These are phyloP conservation scores for Anhinga anhinga DNA, from an alignment of 2,113 vertebrate genomes.

Conservation along the genomic window DNA sequence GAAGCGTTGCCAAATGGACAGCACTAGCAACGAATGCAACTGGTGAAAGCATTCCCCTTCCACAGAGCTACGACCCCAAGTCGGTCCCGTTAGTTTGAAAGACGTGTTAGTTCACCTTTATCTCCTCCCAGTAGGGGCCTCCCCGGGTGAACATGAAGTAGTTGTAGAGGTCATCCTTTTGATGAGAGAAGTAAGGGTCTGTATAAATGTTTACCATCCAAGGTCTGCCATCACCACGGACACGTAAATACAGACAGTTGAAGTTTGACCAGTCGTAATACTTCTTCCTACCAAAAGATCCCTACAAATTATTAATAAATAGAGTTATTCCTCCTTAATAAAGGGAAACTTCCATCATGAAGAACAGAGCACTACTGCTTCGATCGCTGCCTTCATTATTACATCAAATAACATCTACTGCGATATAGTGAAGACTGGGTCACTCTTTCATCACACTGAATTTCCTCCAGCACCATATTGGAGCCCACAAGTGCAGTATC, in stretches of 20 bases:
- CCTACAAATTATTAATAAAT: slow-evolving; percentile 68
- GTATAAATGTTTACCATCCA: slow-evolving; percentile 92
- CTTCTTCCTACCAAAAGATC: slow-evolving; percentile 82
- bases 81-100: not conserved
- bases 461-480: not conserved
- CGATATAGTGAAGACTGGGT: not conserved
- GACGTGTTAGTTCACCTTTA: slow-evolving; percentile 77
- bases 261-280: slow-evolving; percentile 87
- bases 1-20: fast-evolving
- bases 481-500: not conserved
- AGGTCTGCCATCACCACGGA: slow-evolving; percentile 92
- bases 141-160: slow-evolving; percentile 95
- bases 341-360: not conserved
- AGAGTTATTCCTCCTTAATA: not conserved
- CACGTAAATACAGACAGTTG: slow-evolving; percentile 86
- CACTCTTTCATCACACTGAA: not conserved
- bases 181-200: slow-evolving; percentile 81
- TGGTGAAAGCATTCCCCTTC: not conserved
- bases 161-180: slow-evolving; percentile 86
- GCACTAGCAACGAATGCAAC: not conserved
- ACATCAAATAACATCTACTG: not conserved
- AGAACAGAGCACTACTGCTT: not conserved
- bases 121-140: slow-evolving; percentile 97
- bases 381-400: not conserved
- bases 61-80: not conserved